Percentiles rank a stretch among this genome's conserved stretches.
These are phyloP conservation scores for Himalopsyche japonica DNA, from an alignment of 2,888 invertebrate species.

Conservation along the genomic window DNA sequence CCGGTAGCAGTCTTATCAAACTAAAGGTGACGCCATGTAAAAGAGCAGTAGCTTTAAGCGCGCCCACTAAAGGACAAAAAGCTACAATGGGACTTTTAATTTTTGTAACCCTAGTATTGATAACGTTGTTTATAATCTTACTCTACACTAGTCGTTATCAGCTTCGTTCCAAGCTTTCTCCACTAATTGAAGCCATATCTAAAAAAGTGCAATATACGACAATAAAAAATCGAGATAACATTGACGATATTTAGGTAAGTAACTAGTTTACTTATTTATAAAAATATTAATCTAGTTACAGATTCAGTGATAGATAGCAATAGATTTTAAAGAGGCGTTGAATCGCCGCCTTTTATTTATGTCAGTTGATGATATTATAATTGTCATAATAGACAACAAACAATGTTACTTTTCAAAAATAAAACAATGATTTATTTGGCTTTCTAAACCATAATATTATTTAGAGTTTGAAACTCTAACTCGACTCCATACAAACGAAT, in stretches of 20 bases:
- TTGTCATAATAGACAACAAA: background rate
- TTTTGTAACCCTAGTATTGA: constrained; percentile 59
- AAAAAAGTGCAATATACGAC: constrained; percentile 75
- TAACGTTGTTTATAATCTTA: constrained; percentile 60
- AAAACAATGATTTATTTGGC: too few species aligned
- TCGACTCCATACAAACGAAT: background rate
- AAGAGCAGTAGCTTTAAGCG: constrained; percentile 46
- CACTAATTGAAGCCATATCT: constrained; percentile 66
- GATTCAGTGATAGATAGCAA: background rate
- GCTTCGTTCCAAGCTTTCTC: constrained; percentile 61
- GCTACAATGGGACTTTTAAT: constrained; percentile 54
- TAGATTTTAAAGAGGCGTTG: background rate
- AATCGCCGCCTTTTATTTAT: background rate
- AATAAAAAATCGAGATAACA: constrained; percentile 64
- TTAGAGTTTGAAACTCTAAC: too few species aligned
- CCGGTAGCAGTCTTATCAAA: constrained; percentile 40
- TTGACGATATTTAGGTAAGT: constrained; percentile 45
- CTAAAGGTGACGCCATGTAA: constrained; percentile 45
- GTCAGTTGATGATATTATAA: background rate
- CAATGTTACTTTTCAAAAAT: too few species aligned
- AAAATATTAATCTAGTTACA: background rate
- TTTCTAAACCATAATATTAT: too few species aligned
- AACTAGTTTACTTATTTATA: background rate
- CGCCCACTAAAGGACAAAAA: constrained; percentile 46
- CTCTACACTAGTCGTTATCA: constrained; percentile 65